Evolutionary conservation across 2,888 invertebrate genomes (phyloP), one percentile per base, ranked within the genome.

Genomic region (Sipha maydis): DNA sequence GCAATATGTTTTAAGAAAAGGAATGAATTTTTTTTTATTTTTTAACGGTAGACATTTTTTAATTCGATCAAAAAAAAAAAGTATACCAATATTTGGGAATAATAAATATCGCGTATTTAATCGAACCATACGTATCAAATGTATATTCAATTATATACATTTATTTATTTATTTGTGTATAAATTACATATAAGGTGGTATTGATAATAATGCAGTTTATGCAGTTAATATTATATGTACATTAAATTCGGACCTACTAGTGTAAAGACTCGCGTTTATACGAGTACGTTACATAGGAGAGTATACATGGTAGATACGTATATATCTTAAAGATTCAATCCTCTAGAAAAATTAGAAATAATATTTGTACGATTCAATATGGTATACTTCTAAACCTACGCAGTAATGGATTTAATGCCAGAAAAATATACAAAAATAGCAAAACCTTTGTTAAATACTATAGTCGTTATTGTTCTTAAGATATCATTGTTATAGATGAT

Each of bases 121-220:
- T 84, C 54, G 61, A 28, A 84, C 38, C 75, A 41, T 54, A 54
- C 7, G n/a, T n/a, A n/a, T n/a, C n/a, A n/a, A n/a, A n/a, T n/a
- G n/a, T n/a, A n/a, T n/a, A n/a, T n/a, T n/a, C n/a, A n/a, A n/a
- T n/a, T n/a, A n/a, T n/a, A n/a, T n/a, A n/a, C n/a, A n/a, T n/a
- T 4, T 7, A 54, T 14, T 54, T 34, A 34, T 34, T 34, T 34
- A 34, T 14, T 54, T 54, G 8, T 54, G 17, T 61, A 61, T 61
- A 61, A 61, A 61, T 61, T 61, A 61, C 61, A 61, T 25, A 25
- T 21, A 19, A 5, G 25, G 21, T 61, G 61, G 61, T 21, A 1
- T 3, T 25, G 61, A 61, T 21, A 61, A 61, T 61, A 61, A 61
- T 25, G 25, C 61, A 17, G 61, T n/a, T n/a, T n/a, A n/a, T 3